These are phyloP conservation scores for Sphaerophoria taeniata DNA, from an alignment of 2,888 invertebrate species.

Conservation along the genomic window DNA sequence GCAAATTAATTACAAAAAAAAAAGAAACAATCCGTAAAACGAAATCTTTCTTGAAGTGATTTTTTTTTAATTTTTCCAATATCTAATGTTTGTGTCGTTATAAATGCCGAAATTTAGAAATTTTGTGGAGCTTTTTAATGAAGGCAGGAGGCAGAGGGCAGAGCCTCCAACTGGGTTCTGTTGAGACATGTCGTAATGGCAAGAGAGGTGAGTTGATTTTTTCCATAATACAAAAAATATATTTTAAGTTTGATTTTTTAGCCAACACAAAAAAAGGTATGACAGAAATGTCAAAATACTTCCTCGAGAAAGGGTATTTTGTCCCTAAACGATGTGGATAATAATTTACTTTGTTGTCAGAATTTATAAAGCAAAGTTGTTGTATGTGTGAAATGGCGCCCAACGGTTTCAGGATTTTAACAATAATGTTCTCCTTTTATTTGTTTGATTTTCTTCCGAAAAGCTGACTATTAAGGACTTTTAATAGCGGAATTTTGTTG, in stretches of 20 bases:
- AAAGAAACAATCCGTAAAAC: not conserved
- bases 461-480: too few relatives aligned
- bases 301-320: too few relatives aligned
- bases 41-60: constrained; percentile 16
- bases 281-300: constrained; percentile 35
- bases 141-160: constrained; percentile 80
- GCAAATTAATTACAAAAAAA: not conserved
- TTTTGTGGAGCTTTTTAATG: constrained; percentile 78
- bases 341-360: too few relatives aligned
- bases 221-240: not conserved
- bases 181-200: constrained; percentile 84
- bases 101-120: constrained; percentile 75
- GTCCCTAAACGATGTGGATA: too few relatives aligned
- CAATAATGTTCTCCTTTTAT: too few relatives aligned
- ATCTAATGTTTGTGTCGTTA: constrained; percentile 51
- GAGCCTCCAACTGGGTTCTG: constrained; percentile 82
- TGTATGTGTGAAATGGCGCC: constrained; percentile 16
- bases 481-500: too few relatives aligned
- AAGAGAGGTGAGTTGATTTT: constrained; percentile 82
- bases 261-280: constrained; percentile 8
- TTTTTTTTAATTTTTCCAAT: not conserved
- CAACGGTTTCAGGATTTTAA: not conserved
- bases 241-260: not conserved
- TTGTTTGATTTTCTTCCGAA: too few relatives aligned
- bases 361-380: too few relatives aligned